Percentiles rank a stretch among this genome's conserved stretches.
These are phyloP conservation scores for Daubentonia madagascariensis DNA, from an alignment of 2,113 vertebrate genomes.

Conservation along the genomic window DNA sequence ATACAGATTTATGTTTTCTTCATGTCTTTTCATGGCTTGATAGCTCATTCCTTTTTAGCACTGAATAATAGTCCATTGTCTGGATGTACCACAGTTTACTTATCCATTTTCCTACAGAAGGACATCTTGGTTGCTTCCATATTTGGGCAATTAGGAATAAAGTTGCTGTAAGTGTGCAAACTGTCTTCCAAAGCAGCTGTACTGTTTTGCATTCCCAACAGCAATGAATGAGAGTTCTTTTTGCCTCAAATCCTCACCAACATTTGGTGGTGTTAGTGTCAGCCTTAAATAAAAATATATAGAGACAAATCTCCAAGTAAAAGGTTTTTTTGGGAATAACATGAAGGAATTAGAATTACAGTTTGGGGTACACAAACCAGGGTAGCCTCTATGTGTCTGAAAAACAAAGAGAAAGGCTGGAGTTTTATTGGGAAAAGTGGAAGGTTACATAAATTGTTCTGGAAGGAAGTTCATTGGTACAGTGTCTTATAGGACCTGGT, in stretches of 20 bases:
- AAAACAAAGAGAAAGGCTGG: too few relatives aligned
- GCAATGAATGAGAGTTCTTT: background rate
- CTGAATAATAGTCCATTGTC: background rate
- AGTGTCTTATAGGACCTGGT: too few relatives aligned
- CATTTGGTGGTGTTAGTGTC: background rate
- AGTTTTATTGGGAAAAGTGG: too few relatives aligned
- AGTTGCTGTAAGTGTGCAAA: background rate
- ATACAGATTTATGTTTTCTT: background rate
- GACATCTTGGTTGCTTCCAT: background rate
- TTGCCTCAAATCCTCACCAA: background rate
- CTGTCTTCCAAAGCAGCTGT: background rate
- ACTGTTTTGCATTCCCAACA: background rate
- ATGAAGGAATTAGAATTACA: too few relatives aligned
- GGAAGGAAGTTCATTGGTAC: too few relatives aligned
- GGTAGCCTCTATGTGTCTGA: too few relatives aligned
- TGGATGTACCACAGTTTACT: background rate
- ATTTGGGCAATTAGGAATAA: conserved; percentile 9
- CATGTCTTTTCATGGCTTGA: background rate
- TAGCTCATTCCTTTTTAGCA: background rate
- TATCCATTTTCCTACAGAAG: background rate
- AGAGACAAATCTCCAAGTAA: too few relatives aligned
- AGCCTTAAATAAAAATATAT: background rate
- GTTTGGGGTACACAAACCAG: too few relatives aligned
- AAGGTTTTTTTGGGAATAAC: too few relatives aligned
- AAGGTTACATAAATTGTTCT: too few relatives aligned